Conservation (phyloP, 2,888 invertebrate species). For the Hylaea fasciaria region DNA sequence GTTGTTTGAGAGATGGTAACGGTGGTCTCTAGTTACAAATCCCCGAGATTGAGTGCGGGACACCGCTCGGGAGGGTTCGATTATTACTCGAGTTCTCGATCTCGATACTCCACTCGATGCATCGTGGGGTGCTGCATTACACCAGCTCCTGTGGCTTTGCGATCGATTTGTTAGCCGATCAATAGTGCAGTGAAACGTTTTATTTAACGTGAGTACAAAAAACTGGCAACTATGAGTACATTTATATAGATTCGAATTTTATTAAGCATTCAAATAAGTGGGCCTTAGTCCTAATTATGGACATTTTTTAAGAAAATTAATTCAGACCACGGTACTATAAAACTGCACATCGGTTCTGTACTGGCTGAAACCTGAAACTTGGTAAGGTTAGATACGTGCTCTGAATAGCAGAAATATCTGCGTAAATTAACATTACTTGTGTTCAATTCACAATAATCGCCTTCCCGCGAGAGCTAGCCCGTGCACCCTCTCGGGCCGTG, state of each 20-base stretch:
- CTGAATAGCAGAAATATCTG: no score
- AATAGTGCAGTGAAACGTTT: slow-evolving; percentile 39
- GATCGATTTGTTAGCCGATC: slow-evolving; percentile 65
- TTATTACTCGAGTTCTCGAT: slow-evolving; percentile 74
- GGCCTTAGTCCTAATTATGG: no score
- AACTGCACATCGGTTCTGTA: no score
- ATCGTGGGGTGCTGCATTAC: slow-evolving; percentile 72
- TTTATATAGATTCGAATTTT: no score
- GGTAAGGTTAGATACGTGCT: no score
- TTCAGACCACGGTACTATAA: no score
- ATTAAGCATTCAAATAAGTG: no score
- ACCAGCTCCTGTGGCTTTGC: slow-evolving; percentile 56
- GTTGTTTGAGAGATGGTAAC: slow-evolving; percentile 38
- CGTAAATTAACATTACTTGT: not conserved
- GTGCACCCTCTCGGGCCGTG: slow-evolving; percentile 33
- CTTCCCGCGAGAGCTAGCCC: slow-evolving; percentile 23
- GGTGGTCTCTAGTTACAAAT: slow-evolving; percentile 65
- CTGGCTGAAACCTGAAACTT: no score
- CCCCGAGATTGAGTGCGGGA: slow-evolving; percentile 77
- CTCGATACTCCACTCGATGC: slow-evolving; percentile 78
- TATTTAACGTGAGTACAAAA: no score
- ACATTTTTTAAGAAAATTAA: no score
- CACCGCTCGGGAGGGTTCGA: slow-evolving; percentile 72
- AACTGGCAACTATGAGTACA: no score
- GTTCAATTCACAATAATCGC: slow-evolving; percentile 25